Percentiles rank a stretch among this genome's conserved stretches.
phyloP scores from a whole-genome alignment of 2,888 invertebrate genomes.

The Byasa hedistus region DNA sequence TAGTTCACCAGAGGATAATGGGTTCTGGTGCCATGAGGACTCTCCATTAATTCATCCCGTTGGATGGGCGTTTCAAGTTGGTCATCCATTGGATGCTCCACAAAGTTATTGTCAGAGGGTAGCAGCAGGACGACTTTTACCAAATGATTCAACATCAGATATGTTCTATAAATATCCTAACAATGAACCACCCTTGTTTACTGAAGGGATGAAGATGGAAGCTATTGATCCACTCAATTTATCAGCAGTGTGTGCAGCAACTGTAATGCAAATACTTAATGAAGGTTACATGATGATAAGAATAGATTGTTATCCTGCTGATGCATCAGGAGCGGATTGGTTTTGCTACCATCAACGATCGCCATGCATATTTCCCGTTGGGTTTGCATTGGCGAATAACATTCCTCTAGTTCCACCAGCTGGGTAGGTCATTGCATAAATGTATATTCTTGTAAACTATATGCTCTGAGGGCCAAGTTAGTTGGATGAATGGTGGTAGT shows the following conservation, averaged over 20 bases:
- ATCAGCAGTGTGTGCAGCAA: slow-evolving; percentile 96
- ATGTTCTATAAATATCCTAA: slow-evolving; percentile 85
- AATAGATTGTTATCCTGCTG: slow-evolving; percentile 95
- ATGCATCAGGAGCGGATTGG: slow-evolving; percentile 93
- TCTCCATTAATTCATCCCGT: slow-evolving; percentile 96
- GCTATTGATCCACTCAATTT: slow-evolving; percentile 98
- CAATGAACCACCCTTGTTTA: slow-evolving; percentile 81
- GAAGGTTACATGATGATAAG: slow-evolving; percentile 97
- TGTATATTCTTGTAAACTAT: background rate
- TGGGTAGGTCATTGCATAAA: slow-evolving; percentile 54
- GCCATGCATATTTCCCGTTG: slow-evolving; percentile 96
- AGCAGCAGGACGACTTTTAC: slow-evolving; percentile 83
- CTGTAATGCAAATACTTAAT: slow-evolving; percentile 94
- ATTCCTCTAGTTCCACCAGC: slow-evolving; percentile 93
- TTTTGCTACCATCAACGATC: slow-evolving; percentile 98
- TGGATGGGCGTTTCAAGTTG: slow-evolving; percentile 96
- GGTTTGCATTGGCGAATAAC: slow-evolving; percentile 92
- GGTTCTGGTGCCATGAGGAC: slow-evolving; percentile 98
- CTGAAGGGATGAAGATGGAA: slow-evolving; percentile 96
- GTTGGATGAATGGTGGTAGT: too few relatives aligned
- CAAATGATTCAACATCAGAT: slow-evolving; percentile 89
- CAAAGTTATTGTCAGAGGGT: slow-evolving; percentile 87
- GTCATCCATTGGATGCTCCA: slow-evolving; percentile 93
- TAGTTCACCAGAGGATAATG: slow-evolving; percentile 87
- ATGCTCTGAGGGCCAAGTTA: background rate